Evolutionary conservation across 2,888 invertebrate species (phyloP), one percentile per base, ranked within the genome.

Genomic region (Temnothorax ravouxi): DNA sequence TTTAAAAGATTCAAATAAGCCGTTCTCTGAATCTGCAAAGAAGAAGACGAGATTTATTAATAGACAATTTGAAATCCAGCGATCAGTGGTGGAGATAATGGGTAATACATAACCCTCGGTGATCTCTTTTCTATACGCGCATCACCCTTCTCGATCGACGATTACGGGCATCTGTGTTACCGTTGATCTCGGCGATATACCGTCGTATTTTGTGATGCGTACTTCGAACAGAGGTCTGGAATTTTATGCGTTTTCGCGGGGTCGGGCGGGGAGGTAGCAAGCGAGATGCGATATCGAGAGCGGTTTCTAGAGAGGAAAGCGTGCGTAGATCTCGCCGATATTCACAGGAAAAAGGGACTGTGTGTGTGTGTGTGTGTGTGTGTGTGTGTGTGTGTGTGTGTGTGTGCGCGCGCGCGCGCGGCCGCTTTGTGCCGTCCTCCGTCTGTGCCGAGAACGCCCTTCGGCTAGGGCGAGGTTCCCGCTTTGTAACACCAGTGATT

Each of bases 141-240:
- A 59, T 15, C 29, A 18, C 71, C n/a, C 52, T 38, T 76, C 50
- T 66, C 41, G 41, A 59, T 76, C 83, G 82, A 84, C 85, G 84
- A 85, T 87, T 80, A 84, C 84, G 88, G 76, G 86, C 80, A 86
- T 86, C 86, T 59, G 56, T 29, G 71, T 41, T 62, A 38, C 61
- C 87, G 87, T 84, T 72, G 86, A 84, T 89, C 76, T 66, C 89
- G 83, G 79, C 87, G 83, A 87, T 89, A 87, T 89, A 69, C 77
- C 69, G 77, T 18, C 80, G 86, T 80, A 76, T 38, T 79, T 71
- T 34, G 79, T 34, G 71, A 47, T 29, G 71, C 71, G 44, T 69
- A 44, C 29, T 21, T 71, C 44, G 56, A 29, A 47, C 69, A 29
- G 44, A 25, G 52, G 69, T 71, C 69, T 82, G 83, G 88, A 86